A percentile compares a stretch with the other conserved stretches of the same genome.
phyloP scores from a whole-genome alignment of 2,888 invertebrate genomes.

The Acronicta psi region DNA sequence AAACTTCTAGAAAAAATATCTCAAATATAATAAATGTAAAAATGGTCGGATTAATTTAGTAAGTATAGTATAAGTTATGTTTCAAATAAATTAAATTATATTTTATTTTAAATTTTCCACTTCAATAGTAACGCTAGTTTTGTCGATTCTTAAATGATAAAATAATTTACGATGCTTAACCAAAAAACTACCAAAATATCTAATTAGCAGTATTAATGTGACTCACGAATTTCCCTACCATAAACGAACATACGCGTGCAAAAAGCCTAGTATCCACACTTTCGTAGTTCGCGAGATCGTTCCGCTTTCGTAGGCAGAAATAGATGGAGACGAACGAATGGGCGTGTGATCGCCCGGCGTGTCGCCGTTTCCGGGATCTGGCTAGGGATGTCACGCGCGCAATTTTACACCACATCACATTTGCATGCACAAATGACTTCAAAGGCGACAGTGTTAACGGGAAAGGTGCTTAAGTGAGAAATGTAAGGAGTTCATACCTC shows the following conservation, averaged over 20 bases:
- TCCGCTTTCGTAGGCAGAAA: slow-evolving; percentile 85
- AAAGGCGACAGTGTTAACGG: slow-evolving; percentile 18
- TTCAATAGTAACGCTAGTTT: too few relatives aligned
- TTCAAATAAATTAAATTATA: too few relatives aligned
- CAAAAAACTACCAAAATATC: neutral
- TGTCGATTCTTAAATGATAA: too few relatives aligned
- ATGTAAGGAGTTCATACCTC: neutral
- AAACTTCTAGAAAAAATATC: too few relatives aligned
- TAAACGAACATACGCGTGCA: slow-evolving; percentile 24
- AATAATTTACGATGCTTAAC: too few relatives aligned
- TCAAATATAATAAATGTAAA: too few relatives aligned
- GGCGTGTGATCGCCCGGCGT: slow-evolving; percentile 72
- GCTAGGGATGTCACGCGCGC: slow-evolving; percentile 53
- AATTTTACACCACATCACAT: slow-evolving; percentile 13
- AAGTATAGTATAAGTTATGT: too few relatives aligned
- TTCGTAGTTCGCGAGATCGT: slow-evolving; percentile 68
- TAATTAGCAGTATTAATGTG: neutral
- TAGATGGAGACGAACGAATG: slow-evolving; percentile 73
- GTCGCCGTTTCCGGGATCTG: slow-evolving; percentile 79
- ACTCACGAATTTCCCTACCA: neutral
- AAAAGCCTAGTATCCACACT: slow-evolving; percentile 53
- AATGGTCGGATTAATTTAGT: too few relatives aligned
- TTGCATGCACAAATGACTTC: slow-evolving; percentile 18
- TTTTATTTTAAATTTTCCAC: too few relatives aligned
- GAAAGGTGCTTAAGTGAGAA: slow-evolving; percentile 17